A percentile compares a stretch with the other conserved stretches of the same genome.
phyloP scores from a whole-genome alignment of 2,888 invertebrate species.

The Peribatodes rhomboidaria region DNA sequence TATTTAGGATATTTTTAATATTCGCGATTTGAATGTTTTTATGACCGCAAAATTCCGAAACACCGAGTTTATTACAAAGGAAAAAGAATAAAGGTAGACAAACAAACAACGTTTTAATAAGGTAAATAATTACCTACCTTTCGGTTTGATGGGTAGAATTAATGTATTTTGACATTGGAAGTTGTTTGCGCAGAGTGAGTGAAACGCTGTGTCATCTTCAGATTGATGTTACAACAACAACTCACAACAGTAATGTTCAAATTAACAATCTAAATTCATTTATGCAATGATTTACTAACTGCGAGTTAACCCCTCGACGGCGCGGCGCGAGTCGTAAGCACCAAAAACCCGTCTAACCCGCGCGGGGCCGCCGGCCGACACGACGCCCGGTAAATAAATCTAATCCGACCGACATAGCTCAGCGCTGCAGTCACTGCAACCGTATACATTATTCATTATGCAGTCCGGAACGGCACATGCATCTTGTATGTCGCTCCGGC shows the following conservation, averaged over 20 bases:
- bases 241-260: not conserved
- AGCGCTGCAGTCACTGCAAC: slow-evolving; percentile 56
- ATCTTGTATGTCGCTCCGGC: slow-evolving; percentile 55
- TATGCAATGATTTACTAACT: slow-evolving; percentile 26
- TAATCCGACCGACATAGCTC: slow-evolving; percentile 47
- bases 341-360: slow-evolving; percentile 30
- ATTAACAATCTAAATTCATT: slow-evolving; percentile 19
- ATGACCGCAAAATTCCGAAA: too few species aligned
- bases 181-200: too few species aligned
- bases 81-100: too few species aligned
- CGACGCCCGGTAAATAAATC: slow-evolving; percentile 53
- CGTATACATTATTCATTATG: slow-evolving; percentile 60
- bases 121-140: too few species aligned
- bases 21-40: not conserved
- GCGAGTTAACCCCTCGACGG: slow-evolving; percentile 23
- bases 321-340: slow-evolving; percentile 12
- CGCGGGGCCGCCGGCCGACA: slow-evolving; percentile 4
- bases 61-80: too few species aligned
- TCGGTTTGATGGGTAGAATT: too few species aligned
- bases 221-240: too few species aligned
- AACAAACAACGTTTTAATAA: too few species aligned
- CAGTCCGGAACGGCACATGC: slow-evolving; percentile 54
- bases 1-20: not conserved
- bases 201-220: too few species aligned
- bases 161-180: too few species aligned